These are phyloP conservation scores for Alexandromys fortis DNA, from an alignment of 2,113 vertebrate genomes.

Conservation along the genomic window DNA sequence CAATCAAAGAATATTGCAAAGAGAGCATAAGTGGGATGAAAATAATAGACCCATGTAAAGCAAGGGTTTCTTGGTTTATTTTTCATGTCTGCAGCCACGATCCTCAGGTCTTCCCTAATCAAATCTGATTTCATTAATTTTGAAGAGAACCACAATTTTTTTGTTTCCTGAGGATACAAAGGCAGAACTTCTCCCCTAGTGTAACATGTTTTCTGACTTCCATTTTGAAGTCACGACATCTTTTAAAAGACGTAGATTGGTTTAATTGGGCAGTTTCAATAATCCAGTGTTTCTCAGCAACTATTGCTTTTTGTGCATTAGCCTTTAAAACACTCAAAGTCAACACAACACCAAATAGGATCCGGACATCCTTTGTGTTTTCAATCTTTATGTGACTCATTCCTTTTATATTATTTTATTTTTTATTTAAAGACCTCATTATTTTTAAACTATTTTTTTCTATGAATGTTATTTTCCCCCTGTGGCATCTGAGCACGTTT, in stretches of 20 bases:
- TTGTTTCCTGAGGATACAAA: neutral
- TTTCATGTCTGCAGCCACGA: neutral
- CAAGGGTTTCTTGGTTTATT: neutral
- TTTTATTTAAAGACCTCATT: neutral
- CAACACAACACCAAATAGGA: neutral
- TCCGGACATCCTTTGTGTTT: neutral
- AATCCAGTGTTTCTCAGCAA: neutral
- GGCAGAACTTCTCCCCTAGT: neutral
- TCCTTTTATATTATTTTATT: neutral
- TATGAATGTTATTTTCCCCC: neutral
- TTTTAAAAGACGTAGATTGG: neutral
- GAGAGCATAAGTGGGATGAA: conserved; percentile 51
- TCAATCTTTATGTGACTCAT: neutral
- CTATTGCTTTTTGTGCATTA: neutral
- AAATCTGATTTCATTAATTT: neutral
- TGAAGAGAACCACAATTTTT: neutral
- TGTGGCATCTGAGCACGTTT: neutral
- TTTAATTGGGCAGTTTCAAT: neutral
- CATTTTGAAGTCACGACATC: neutral
- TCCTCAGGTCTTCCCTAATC: neutral
- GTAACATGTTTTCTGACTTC: neutral
- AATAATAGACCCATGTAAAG: conserved; percentile 5
- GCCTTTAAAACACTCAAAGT: neutral
- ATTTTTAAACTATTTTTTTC: neutral
- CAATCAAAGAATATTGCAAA: conserved; percentile 79